phyloP scores from a whole-genome alignment of 2,888 invertebrate genomes.

The Apamea anceps region DNA sequence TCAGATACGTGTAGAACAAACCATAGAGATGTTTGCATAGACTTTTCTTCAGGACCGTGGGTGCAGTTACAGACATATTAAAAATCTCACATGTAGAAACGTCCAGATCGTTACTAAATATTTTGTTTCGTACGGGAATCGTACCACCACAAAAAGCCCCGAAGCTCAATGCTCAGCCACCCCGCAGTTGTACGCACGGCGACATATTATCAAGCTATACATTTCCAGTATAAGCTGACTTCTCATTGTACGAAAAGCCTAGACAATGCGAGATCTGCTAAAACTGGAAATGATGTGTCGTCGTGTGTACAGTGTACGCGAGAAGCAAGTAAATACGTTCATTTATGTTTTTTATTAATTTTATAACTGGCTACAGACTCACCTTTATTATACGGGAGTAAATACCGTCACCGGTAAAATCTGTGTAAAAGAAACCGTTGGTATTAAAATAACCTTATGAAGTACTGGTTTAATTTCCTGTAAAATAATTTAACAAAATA shows the following conservation, averaged over 20 bases:
- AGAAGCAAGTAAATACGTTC: neutral
- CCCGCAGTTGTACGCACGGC: neutral
- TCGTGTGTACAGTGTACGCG: neutral
- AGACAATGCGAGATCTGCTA: no score
- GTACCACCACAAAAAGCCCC: no score
- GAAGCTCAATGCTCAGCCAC: neutral
- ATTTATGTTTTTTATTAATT: neutral
- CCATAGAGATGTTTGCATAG: neutral
- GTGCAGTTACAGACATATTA: neutral
- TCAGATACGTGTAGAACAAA: neutral
- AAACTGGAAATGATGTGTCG: no score
- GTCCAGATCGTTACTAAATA: neutral
- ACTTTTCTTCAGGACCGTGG: neutral
- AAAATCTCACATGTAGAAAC: neutral
- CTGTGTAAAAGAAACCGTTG: neutral
- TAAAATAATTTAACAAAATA: conserved; percentile 1
- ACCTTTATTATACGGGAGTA: neutral
- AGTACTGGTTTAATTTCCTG: neutral
- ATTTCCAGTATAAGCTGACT: no score
- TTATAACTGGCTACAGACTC: neutral
- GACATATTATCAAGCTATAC: neutral
- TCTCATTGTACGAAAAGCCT: no score
- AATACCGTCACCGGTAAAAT: neutral
- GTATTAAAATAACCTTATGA: neutral
- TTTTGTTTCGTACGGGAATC: neutral